Percentiles rank a stretch among this genome's conserved stretches.
Evolutionary conservation across 2,113 vertebrate genomes (phyloP).

Genomic region (Poecile atricapillus): DNA sequence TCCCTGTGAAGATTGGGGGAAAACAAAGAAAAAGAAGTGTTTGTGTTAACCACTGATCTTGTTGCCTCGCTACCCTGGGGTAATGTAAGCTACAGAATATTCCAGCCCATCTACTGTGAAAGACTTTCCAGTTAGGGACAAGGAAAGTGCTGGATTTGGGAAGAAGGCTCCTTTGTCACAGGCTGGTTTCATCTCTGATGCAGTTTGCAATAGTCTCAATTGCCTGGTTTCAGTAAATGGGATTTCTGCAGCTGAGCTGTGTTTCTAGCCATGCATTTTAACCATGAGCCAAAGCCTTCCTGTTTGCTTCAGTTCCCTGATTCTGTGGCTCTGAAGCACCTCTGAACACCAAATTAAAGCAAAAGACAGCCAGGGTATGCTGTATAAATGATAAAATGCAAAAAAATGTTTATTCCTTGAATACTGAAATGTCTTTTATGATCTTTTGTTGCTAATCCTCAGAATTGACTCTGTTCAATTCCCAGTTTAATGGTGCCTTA

Average conservation of each 20-base stretch:
- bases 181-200: not conserved
- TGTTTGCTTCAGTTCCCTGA: not conserved
- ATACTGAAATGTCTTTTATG: not conserved
- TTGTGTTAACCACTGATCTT: not conserved
- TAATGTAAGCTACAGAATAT: not conserved
- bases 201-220: not conserved
- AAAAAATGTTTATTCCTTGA: not conserved
- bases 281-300: not conserved
- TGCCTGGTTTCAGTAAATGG: not conserved
- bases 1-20: conserved; percentile 74
- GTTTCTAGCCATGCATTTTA: not conserved
- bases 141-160: not conserved
- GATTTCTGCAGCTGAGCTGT: not conserved
- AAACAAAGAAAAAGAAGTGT: not conserved
- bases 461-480: not conserved
- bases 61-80: not conserved
- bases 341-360: not conserved
- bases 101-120: not conserved
- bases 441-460: not conserved
- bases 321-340: not conserved
- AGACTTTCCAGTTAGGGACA: not conserved
- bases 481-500: not conserved
- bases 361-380: not conserved
- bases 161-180: not conserved
- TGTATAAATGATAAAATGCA: not conserved